phyloP scores from a whole-genome alignment of 1,140 invertebrate genomes.

The Zaprionus inermis region DNA sequence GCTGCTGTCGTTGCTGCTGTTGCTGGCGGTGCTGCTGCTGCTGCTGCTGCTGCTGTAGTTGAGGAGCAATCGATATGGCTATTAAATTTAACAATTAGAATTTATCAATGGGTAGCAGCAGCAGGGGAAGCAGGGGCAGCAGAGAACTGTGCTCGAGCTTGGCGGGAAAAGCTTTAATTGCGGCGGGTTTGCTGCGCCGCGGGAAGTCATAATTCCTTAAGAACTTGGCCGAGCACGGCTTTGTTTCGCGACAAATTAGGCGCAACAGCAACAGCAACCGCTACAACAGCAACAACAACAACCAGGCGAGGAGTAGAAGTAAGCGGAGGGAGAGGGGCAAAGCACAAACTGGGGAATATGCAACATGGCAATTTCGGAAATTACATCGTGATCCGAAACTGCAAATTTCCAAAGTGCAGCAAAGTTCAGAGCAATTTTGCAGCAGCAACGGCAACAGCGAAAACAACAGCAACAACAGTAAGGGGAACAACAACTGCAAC shows the following conservation, averaged over 20 bases:
- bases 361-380: conserved; percentile 83
- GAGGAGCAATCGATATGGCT: conserved; percentile 75
- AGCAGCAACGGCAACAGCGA: conserved; percentile 30
- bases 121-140: too few relatives aligned
- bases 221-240: conserved; percentile 15
- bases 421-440: conserved; percentile 83
- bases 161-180: conserved; percentile 61
- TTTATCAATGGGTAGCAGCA: conserved; percentile 70
- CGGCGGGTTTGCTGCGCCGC: conserved; percentile 29
- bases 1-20: conserved; percentile 29
- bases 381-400: conserved; percentile 84
- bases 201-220: conserved; percentile 71
- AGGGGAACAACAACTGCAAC: conserved; percentile 41
- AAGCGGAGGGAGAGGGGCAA: conserved; percentile 1
- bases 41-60: conserved; percentile 3
- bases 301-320: neutral
- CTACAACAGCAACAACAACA: conserved; percentile 27
- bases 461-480: conserved; percentile 55
- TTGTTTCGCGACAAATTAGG: conserved; percentile 69
- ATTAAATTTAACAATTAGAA: conserved; percentile 84
- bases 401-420: conserved; percentile 80
- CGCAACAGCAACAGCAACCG: conserved; percentile 33
- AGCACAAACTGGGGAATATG: conserved; percentile 27
- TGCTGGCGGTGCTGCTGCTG: conserved; percentile 12
- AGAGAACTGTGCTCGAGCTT: conserved; percentile 2